phyloP scores from a whole-genome alignment of 2,888 invertebrate genomes.

The Oscheius sp. region DNA sequence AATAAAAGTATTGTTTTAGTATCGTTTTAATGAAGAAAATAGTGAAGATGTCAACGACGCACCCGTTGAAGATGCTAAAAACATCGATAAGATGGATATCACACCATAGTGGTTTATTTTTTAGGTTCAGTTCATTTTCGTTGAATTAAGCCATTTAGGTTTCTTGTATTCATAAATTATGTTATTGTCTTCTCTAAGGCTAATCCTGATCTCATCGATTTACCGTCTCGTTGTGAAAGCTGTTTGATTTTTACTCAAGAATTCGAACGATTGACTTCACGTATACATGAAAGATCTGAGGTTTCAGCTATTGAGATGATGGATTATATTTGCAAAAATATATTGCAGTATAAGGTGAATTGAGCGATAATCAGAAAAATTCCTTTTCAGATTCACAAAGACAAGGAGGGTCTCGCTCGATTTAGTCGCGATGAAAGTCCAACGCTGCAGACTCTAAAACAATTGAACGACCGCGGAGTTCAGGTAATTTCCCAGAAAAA shows the following conservation, averaged over 20 bases:
- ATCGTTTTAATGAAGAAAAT: too few relatives aligned
- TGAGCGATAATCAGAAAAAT: not conserved
- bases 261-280: not conserved
- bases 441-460: conserved; percentile 47
- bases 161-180: not conserved
- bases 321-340: not conserved
- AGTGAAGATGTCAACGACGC: too few relatives aligned
- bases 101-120: too few relatives aligned
- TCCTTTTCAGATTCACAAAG: conserved; percentile 48
- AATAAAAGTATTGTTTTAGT: not conserved
- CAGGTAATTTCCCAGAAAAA: conserved; percentile 40
- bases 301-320: conserved; percentile 8
- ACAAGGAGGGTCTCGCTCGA: conserved; percentile 43
- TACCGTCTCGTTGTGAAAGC: conserved; percentile 24
- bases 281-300: conserved; percentile 10
- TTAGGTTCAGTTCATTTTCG: too few relatives aligned
- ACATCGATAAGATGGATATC: too few relatives aligned
- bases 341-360: conserved; percentile 19
- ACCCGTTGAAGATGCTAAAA: too few relatives aligned
- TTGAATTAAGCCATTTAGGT: too few relatives aligned
- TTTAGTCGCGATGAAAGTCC: conserved; percentile 47
- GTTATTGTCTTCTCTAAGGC: too few relatives aligned
- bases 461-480: conserved; percentile 50
- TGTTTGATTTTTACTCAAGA: conserved; percentile 23
- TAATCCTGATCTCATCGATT: conserved; percentile 8